Base-by-base conservation (phyloP, 2,113 vertebrate species). In the Paradisaea rubra region DNA sequence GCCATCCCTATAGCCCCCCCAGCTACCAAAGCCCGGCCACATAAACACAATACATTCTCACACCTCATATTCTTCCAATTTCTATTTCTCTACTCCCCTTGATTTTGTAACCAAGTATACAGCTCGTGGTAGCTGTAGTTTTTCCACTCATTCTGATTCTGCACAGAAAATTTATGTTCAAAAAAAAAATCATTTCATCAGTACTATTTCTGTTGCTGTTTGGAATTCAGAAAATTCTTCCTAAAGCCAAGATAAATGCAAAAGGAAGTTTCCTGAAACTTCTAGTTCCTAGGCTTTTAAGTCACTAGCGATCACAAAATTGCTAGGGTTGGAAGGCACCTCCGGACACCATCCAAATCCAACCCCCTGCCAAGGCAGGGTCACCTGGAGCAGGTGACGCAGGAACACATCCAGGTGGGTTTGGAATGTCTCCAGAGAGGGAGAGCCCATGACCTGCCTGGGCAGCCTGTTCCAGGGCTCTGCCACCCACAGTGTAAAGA, bases 321-420 rank as follows among this genome's bases (percentile, higher is more conserved):
- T 15, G 14, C 22, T 12, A 44, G 44, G 25, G 17, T 4, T 76
- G 44, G 21, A 41, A 52, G 61, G 11, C 10, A 31, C 16, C 17
- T 31, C 31, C 59, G 61, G 44, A 59, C 7, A 31, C 11, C 31
- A 35, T 7, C 16, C 44, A 66, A 66, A 44, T 21, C 44, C 52
- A 57, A 49, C 0, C 3, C 16, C 15, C 35, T 25, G 35, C 71
- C 31, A 50, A 50, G 25, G 42, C 20, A 66, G 37, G 5, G 44
- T 17, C 31, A 59, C 61, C 61, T 31, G 17, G 15, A 59, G 25
- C 37, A 68, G 44, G 37, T 50, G 25, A 50, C 71, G 59, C 9
- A 18, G 44, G 31, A 68, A 31, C 25, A 31, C 0, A 0, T 1
- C 71, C 37, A 50, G 13, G 13, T 35, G 31, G 37, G 23, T 0